A percentile compares a stretch with the other conserved stretches of the same genome.
Conservation (phyloP, 1,140 invertebrate species). For the Pectinophora gossypiella region DNA sequence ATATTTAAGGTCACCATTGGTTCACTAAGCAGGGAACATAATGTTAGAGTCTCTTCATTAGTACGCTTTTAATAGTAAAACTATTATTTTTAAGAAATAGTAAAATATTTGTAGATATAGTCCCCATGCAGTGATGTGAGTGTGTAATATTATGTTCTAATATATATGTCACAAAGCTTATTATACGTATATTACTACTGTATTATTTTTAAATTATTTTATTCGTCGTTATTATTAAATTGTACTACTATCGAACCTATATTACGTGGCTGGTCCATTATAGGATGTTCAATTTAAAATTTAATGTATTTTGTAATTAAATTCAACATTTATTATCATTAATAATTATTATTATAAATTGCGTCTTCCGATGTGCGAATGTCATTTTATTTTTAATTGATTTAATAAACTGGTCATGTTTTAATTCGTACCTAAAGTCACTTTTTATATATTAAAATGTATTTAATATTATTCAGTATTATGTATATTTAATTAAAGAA, state of each 20-base stretch:
- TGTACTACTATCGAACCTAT: conserved; percentile 3
- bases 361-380: conserved; percentile 24
- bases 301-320: not conserved
- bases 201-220: not conserved
- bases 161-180: not conserved
- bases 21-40: not conserved
- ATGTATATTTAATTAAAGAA: too few relatives aligned
- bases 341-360: conserved; percentile 25
- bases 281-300: not conserved
- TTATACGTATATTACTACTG: not conserved
- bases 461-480: too few relatives aligned
- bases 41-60: not conserved
- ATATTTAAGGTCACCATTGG: not conserved
- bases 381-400: too few relatives aligned
- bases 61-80: conserved; percentile 1
- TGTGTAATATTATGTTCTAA: not conserved
- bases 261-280: conserved; percentile 13
- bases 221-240: too few relatives aligned
- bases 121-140: not conserved
- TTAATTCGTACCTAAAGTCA: too few relatives aligned
- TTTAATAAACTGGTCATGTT: too few relatives aligned
- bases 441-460: too few relatives aligned
- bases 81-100: conserved; percentile 3
- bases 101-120: not conserved
- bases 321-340: not conserved